Evolutionary conservation across 2,797 vertebrate genomes (phyloP).

Genomic region (Lepidocolaptes lacrymiger): DNA sequence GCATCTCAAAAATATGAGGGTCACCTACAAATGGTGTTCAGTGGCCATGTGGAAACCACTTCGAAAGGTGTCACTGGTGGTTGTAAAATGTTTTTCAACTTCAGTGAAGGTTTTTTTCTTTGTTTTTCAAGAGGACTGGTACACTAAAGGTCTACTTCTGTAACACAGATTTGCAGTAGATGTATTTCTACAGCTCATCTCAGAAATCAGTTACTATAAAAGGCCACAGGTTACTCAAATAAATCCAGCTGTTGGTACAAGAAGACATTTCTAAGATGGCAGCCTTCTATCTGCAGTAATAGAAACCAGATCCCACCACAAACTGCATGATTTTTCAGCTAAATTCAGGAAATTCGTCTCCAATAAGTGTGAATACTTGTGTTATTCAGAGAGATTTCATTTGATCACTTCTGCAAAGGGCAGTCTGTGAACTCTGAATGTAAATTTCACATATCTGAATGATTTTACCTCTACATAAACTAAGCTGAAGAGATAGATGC

Average conservation of each 20-base stretch:
- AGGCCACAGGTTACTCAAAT: background rate
- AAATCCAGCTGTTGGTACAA: background rate
- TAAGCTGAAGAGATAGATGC: background rate
- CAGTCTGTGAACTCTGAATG: background rate
- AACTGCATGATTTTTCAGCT: background rate
- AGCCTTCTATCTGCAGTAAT: background rate
- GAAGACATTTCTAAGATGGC: background rate
- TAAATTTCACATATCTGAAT: background rate
- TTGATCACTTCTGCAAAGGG: background rate
- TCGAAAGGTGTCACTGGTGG: background rate
- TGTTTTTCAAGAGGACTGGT: background rate
- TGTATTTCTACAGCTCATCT: background rate
- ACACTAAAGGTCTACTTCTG: background rate
- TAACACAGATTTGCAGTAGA: background rate
- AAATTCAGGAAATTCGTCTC: background rate
- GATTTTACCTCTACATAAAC: background rate
- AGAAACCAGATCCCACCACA: background rate
- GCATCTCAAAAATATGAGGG: background rate
- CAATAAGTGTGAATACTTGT: background rate
- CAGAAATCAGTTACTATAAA: background rate
- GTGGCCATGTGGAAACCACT: background rate
- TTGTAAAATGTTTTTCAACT: background rate
- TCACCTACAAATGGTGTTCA: background rate
- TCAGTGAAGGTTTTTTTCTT: background rate
- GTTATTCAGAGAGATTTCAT: background rate